A percentile compares a stretch with the other conserved stretches of the same genome.
phyloP scores from a whole-genome alignment of 2,888 invertebrate species.

The Arge pagana region DNA sequence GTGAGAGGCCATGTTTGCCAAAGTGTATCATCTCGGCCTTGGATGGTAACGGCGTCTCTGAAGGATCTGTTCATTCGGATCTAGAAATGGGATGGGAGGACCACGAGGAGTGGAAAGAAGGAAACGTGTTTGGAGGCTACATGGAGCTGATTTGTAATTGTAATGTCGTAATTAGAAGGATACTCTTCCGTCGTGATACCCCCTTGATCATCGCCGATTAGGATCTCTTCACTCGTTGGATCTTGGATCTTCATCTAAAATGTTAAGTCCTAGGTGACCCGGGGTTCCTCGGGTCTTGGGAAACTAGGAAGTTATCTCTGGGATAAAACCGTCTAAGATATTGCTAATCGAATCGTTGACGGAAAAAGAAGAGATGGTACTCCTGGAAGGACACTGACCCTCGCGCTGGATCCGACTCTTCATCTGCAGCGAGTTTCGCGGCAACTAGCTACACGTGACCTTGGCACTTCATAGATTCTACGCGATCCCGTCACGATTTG shows the following conservation, averaged over 20 bases:
- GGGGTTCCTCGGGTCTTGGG: conserved; percentile 15
- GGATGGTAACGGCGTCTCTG: too few species aligned
- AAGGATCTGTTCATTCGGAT: too few species aligned
- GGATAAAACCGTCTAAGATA: too few species aligned
- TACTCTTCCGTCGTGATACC: conserved; percentile 50
- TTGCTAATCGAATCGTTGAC: too few species aligned
- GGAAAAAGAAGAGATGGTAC: too few species aligned
- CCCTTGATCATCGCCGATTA: conserved; percentile 37
- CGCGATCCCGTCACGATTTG: too few species aligned
- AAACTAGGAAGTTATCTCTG: conserved; percentile 26
- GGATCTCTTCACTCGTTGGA: conserved; percentile 19
- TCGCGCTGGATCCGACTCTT: conserved; percentile 43
- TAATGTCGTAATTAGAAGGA: conserved; percentile 55
- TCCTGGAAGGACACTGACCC: conserved; percentile 50
- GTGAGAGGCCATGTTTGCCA: conserved; percentile 31
- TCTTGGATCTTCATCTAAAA: conserved; percentile 29
- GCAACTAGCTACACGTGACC: too few species aligned
- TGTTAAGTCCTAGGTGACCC: conserved; percentile 23
- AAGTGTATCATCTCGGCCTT: too few species aligned
- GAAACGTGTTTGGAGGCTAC: too few species aligned
- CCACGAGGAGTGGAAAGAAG: background rate
- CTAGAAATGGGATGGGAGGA: too few species aligned
- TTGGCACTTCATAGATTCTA: too few species aligned
- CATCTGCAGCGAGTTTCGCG: too few species aligned
- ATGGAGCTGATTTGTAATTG: conserved; percentile 52